A percentile compares a stretch with the other conserved stretches of the same genome.
These are phyloP conservation scores for Hylyphantes graminicola DNA, from an alignment of 1,140 invertebrate species.

Conservation along the genomic window DNA sequence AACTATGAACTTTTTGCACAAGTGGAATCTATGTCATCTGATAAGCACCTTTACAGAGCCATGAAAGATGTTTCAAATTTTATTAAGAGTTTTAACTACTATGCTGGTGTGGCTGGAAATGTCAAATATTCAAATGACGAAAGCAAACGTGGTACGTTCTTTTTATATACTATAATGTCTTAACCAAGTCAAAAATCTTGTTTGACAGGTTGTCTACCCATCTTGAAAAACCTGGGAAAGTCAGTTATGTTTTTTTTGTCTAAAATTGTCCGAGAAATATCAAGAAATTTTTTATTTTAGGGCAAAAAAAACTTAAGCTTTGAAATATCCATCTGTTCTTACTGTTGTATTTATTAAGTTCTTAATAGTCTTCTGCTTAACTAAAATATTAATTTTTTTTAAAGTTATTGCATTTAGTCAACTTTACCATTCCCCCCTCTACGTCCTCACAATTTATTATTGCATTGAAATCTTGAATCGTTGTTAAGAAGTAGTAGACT, in stretches of 20 bases:
- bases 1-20: constrained; percentile 2
- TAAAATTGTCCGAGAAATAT: background rate
- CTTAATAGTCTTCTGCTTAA: no score
- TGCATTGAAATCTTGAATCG: no score
- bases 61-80: constrained; percentile 26
- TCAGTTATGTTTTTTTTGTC: background rate
- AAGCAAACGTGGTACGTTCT: background rate
- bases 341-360: no score
- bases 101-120: background rate
- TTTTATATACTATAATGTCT: background rate
- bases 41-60: constrained; percentile 13
- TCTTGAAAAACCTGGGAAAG: background rate
- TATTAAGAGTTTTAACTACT: constrained; percentile 28
- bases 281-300: background rate
- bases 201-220: background rate
- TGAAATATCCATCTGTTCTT: background rate
- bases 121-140: background rate
- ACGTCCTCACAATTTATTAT: no score
- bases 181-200: background rate
- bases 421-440: no score
- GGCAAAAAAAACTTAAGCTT: background rate
- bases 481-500: no score
- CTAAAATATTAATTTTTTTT: no score
- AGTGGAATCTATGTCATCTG: constrained; percentile 18
- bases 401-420: no score